Percentiles rank a stretch among this genome's conserved stretches.
These are phyloP conservation scores for Hyposmocoma kahamanoa DNA, from an alignment of 1,140 invertebrate species.

Conservation along the genomic window DNA sequence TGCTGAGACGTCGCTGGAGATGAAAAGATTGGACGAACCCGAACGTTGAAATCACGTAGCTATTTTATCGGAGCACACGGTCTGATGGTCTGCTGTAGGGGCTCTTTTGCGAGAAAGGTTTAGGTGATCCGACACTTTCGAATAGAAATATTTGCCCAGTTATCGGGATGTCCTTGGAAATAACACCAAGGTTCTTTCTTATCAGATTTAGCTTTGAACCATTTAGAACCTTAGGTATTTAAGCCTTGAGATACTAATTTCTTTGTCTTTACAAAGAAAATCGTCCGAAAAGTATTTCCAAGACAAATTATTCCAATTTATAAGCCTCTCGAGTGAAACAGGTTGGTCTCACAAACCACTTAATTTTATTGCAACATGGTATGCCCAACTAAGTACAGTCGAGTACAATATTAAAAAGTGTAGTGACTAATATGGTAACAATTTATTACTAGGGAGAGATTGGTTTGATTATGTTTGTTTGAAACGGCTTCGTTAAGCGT, in stretches of 20 bases:
- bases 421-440: slow-evolving; percentile 33
- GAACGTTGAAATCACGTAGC: slow-evolving; percentile 54
- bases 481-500: slow-evolving; percentile 30
- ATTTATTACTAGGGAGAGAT: slow-evolving; percentile 41
- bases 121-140: background rate
- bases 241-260: no score
- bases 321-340: slow-evolving; percentile 9
- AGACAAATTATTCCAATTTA: no score
- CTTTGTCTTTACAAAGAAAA: no score
- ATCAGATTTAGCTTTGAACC: no score
- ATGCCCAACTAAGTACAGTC: background rate
- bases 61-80: slow-evolving; percentile 46
- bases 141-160: no score
- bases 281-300: no score
- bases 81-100: slow-evolving; percentile 19
- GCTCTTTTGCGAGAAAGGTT: slow-evolving; percentile 6
- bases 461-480: slow-evolving; percentile 37
- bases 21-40: slow-evolving; percentile 57
- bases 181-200: no score
- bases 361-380: slow-evolving; percentile 24
- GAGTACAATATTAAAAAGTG: no score
- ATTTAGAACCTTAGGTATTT: no score
- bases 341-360: background rate
- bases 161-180: no score
- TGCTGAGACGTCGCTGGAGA: slow-evolving; percentile 33